These are phyloP conservation scores for Cyprinodon diabolis DNA, from an alignment of 2,797 vertebrate species.

Conservation along the genomic window DNA sequence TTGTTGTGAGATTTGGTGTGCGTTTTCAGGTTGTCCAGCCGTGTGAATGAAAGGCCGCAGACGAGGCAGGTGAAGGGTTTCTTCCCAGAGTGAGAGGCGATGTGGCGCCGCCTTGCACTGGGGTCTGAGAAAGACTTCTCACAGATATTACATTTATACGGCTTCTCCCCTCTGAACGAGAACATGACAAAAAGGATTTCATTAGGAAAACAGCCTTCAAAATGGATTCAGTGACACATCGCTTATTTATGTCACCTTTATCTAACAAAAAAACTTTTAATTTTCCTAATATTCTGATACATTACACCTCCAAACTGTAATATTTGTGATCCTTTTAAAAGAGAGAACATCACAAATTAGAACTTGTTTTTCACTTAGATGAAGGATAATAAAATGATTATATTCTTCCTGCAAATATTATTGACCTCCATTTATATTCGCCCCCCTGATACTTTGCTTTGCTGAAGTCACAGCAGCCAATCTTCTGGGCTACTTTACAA, in stretches of 20 bases:
- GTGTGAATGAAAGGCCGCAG: conserved; percentile 91
- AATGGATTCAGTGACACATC: background rate
- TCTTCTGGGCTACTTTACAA: too few relatives aligned
- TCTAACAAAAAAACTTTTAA: background rate
- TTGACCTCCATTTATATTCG: background rate
- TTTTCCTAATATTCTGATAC: too few relatives aligned
- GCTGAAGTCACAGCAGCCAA: too few relatives aligned
- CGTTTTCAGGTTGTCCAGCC: conserved; percentile 93
- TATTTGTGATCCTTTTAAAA: too few relatives aligned
- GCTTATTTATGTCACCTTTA: background rate
- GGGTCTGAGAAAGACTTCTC: conserved; percentile 94
- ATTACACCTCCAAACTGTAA: too few relatives aligned
- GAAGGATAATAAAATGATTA: too few relatives aligned
- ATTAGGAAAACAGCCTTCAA: background rate
- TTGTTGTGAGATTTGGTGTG: conserved; percentile 94
- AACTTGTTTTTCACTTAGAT: too few relatives aligned
- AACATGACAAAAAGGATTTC: background rate
- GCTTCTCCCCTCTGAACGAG: conserved; percentile 92
- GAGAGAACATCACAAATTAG: too few relatives aligned
- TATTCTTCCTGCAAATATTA: background rate
- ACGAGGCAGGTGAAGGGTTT: conserved; percentile 92
- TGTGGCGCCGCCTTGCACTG: conserved; percentile 93
- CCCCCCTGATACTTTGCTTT: too few relatives aligned
- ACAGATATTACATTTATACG: conserved; percentile 89
- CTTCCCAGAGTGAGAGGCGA: conserved; percentile 92